Evolutionary conservation across 2,113 vertebrate species (phyloP), one percentile per base, ranked within the genome.

Genomic region (Anolis sagrei): DNA sequence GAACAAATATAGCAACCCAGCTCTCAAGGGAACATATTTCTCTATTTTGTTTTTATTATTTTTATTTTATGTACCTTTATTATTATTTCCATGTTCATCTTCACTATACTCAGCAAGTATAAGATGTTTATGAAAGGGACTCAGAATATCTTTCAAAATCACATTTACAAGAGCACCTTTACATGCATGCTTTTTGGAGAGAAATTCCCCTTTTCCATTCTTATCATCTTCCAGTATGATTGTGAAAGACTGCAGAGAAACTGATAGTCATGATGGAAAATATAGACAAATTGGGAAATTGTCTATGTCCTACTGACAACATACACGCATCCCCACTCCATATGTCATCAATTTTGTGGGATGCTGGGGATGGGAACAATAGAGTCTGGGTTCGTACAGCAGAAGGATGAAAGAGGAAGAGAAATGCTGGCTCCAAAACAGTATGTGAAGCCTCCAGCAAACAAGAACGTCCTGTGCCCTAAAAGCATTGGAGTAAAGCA

Each of bases 1-100:
- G 92, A 87, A 91, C 92, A 92, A 84, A 89, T 95, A 94, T 96
- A 95, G 91, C 86, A 90, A 89, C 85, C 7, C 77, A 77, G 92
- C 90, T 90, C 93, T 92, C 92, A 94, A 89, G 93, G 86, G 92
- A 88, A 87, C 93, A 87, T 90, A 14, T 92, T 86, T 92, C 84
- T 89, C 90, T 84, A 7, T 90, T 85, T 58, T 76, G 3, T 2
- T 84, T 91, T 90, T 27, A 9, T 11, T 10, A 5, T 11, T 25
- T 27, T 25, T 27, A 10, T 4, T 32, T 14, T 61, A 76, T 89
- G 0, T 7, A 77, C 87, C 32, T 87, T 76, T 58, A 48, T 39
- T 16, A 44, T 3, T 69, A 66, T 89, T 82, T 58, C 79, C 81
- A 34, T 85, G 73, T 91, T 91, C 19, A 14, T 21, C 16, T 66